Conservation (phyloP, 1,140 invertebrate genomes). For the Acromyrmex charruanus region DNA sequence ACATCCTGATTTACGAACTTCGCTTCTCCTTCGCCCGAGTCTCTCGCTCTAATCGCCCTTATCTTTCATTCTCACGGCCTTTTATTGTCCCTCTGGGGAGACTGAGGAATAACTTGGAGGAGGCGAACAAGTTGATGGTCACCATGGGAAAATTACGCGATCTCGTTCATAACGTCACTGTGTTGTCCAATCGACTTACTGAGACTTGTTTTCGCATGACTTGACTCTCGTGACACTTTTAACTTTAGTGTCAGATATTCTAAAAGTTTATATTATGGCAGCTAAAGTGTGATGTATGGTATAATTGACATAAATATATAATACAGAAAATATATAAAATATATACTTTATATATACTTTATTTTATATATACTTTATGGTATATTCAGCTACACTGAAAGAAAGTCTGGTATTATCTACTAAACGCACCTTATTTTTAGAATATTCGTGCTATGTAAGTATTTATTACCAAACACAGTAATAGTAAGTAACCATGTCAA, state of each 20-base stretch:
- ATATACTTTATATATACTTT: no score
- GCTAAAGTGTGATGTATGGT: neutral
- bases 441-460: no score
- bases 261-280: neutral
- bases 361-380: no score
- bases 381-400: no score
- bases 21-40: conserved; percentile 20
- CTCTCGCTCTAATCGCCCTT: conserved; percentile 53
- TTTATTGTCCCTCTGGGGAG: conserved; percentile 26
- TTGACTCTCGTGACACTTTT: neutral
- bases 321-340: neutral
- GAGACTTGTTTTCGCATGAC: conserved; percentile 1
- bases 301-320: neutral
- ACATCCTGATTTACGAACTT: conserved; percentile 72
- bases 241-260: neutral
- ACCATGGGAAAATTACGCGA: conserved; percentile 36
- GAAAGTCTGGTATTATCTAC: no score
- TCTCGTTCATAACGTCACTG: conserved; percentile 1
- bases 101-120: conserved; percentile 34
- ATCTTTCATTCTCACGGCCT: conserved; percentile 55
- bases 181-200: conserved; percentile 39
- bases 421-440: no score
- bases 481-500: no score
- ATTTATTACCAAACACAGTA: no score
- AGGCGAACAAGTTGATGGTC: conserved; percentile 48